Percentiles rank a stretch among this genome's conserved stretches.
Conservation (phyloP, 2,797 vertebrate genomes). For the Phrynocephalus forsythii region DNA sequence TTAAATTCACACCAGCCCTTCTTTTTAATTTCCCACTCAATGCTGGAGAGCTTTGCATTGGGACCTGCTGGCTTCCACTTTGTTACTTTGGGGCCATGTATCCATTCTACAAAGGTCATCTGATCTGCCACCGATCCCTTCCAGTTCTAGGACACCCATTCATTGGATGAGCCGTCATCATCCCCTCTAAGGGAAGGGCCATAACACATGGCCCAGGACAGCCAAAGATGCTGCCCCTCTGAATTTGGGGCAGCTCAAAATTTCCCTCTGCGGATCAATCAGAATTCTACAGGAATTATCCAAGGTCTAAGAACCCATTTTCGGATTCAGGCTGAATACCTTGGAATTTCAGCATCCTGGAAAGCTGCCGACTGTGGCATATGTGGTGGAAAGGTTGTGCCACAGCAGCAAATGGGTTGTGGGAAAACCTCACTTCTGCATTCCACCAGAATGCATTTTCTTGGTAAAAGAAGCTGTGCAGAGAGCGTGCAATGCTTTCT, state of each 20-base stretch:
- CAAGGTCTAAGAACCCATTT: not conserved
- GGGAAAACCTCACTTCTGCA: not conserved
- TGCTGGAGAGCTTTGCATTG: not conserved
- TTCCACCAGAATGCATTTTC: not conserved
- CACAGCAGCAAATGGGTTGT: not conserved
- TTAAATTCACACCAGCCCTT: not conserved
- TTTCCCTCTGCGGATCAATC: too few species aligned
- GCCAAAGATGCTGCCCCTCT: too few species aligned
- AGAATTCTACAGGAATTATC: too few species aligned
- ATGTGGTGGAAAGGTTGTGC: not conserved
- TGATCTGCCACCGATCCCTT: too few species aligned
- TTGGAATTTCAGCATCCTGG: too few species aligned
- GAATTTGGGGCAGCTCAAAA: too few species aligned
- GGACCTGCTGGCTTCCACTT: not conserved
- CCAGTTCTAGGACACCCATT: too few species aligned
- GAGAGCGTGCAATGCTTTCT: too few species aligned
- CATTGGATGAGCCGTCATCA: too few species aligned
- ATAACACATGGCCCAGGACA: too few species aligned
- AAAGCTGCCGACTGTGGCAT: not conserved
- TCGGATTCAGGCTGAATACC: too few species aligned
- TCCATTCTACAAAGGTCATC: not conserved
- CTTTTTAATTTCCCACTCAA: not conserved
- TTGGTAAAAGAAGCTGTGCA: not conserved
- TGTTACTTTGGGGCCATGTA: not conserved
- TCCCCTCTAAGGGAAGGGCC: too few species aligned